Base-by-base conservation (phyloP, 2,888 invertebrate species). In the Antitype chi region DNA sequence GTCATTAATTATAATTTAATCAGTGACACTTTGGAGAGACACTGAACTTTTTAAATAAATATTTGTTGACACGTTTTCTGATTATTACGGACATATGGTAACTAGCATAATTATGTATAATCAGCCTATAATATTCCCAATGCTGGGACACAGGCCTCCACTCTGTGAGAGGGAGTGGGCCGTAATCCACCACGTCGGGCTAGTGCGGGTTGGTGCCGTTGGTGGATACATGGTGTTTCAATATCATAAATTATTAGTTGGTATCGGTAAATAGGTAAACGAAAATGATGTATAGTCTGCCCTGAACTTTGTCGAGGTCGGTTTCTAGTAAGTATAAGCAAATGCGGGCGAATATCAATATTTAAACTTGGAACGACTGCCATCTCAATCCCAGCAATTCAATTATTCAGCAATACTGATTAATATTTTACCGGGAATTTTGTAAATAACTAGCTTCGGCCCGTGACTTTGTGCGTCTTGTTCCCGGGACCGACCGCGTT, bases 1-100 rank as follows among this genome's bases (percentile, higher is more conserved):
- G 62, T 62, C 57, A 84, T 74, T 84, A 59, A 74, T 84, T 81
- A 68, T 53, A 81, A 85, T 85, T 60, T 60, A 81, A 75, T 70
- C 62, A 68, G 28, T 64, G 81, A 64, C 76, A 70, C 59, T 74
- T 28, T 63, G 43, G 32, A 70, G 49, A 68, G 43, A 74, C 32
- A 60, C 32, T 84, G 70, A 57, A 71, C 25, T 70, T 52, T 70
- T 67, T 15, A 49, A 68, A 68, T 81, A 73, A 57, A 62, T 81
- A 38, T 49, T 62, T 64, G 20, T 38, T 68, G 32, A 59, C 49
- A 59, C 43, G 25, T 53, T 38, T 25, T 38, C 8, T 77, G n/a
- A 47, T 84, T 68, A 43, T 38, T 53, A 49, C 13, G 15, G n/a
- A 8, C 25, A 52, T n/a, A 5, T 53, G 7, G 11, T 15, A 60